These are phyloP conservation scores for Numida meleagris DNA, from an alignment of 2,113 vertebrate species.

Conservation along the genomic window DNA sequence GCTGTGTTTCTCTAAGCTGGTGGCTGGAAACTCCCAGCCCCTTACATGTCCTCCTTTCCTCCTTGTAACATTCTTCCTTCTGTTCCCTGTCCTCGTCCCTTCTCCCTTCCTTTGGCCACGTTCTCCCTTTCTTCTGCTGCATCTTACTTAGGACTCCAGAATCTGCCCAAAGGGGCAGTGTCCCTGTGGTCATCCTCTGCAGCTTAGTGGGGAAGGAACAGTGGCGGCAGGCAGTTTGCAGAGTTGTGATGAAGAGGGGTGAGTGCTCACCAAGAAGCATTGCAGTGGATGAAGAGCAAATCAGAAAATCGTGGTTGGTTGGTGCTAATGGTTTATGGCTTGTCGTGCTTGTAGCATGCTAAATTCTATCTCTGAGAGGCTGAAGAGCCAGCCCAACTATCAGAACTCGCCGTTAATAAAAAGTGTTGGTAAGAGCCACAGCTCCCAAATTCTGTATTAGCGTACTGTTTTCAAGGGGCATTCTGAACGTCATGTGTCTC, in stretches of 20 bases:
- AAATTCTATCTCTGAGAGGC: background rate
- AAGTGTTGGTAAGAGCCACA: background rate
- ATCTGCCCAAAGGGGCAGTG: background rate
- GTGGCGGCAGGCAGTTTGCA: background rate
- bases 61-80: background rate
- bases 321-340: background rate
- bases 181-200: too few relatives aligned
- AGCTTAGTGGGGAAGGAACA: background rate
- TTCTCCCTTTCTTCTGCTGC: background rate
- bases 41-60: background rate
- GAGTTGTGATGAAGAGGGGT: background rate
- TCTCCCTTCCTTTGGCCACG: fast-evolving
- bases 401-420: background rate
- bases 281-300: background rate
- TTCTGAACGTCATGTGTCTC: background rate
- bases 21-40: background rate
- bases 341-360: background rate
- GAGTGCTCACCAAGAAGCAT: background rate
- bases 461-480: background rate
- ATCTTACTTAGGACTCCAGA: background rate
- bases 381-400: background rate
- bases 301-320: background rate
- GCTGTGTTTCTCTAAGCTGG: background rate
- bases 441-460: background rate
- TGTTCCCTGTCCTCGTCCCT: background rate